phyloP scores from a whole-genome alignment of 2,888 invertebrate species.

The Drosophila helvetica region DNA sequence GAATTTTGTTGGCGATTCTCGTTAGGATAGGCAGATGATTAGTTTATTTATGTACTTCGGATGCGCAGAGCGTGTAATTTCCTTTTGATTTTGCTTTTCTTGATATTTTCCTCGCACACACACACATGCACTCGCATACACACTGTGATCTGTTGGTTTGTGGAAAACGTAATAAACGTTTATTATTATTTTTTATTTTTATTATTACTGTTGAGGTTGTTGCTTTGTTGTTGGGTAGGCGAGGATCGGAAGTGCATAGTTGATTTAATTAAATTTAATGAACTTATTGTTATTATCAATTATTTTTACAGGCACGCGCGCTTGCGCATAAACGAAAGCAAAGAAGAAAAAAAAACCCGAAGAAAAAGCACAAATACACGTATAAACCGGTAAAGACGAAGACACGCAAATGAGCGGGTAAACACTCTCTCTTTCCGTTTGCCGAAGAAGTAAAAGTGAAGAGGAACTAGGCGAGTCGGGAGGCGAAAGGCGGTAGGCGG shows the following conservation, averaged over 20 bases:
- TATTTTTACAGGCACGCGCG: constrained; percentile 46
- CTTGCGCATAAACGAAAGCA: constrained; percentile 47
- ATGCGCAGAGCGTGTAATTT: constrained; percentile 50
- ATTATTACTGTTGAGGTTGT: constrained; percentile 30
- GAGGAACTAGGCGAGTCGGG: constrained; percentile 28
- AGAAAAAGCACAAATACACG: constrained; percentile 29
- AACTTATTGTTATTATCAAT: constrained; percentile 58
- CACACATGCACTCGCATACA: constrained; percentile 33
- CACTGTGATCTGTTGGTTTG: constrained; percentile 15
- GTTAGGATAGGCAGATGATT: constrained; percentile 40
- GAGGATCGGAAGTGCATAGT: constrained; percentile 68
- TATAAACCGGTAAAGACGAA: constrained; percentile 68
- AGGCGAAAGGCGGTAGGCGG: constrained; percentile 17
- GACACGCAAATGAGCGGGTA: constrained; percentile 72
- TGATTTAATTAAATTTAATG: constrained; percentile 73
- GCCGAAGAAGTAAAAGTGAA: constrained; percentile 75
- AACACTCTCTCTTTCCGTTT: constrained; percentile 81
- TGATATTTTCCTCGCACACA: constrained; percentile 40
- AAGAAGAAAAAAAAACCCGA: constrained; percentile 7
- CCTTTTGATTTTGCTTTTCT: constrained; percentile 40
- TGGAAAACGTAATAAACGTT: constrained; percentile 37
- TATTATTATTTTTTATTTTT: constrained; percentile 15
- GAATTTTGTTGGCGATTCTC: constrained; percentile 38
- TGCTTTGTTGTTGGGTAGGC: constrained; percentile 2
- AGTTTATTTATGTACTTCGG: constrained; percentile 47